A percentile compares a stretch with the other conserved stretches of the same genome.
Conservation (phyloP, 2,888 invertebrate genomes). For the Blera fallax region DNA sequence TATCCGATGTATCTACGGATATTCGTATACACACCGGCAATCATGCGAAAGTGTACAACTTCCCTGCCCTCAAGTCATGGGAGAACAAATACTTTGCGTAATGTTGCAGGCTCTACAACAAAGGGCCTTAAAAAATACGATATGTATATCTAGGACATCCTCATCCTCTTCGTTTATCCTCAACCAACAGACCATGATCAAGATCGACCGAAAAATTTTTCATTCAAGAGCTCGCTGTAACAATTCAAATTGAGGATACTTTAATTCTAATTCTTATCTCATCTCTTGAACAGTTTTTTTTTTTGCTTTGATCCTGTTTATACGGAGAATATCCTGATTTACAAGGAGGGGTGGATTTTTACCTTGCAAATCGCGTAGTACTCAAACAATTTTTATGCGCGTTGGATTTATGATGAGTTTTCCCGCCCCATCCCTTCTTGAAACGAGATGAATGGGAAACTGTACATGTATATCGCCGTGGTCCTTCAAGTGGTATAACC, state of each 20-base stretch:
- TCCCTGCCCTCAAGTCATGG: slow-evolving; percentile 61
- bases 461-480: slow-evolving; percentile 54
- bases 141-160: slow-evolving; percentile 54
- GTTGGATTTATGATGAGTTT: slow-evolving; percentile 53
- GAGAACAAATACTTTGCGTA: slow-evolving; percentile 45
- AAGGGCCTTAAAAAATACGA: slow-evolving; percentile 23
- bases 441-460: slow-evolving; percentile 52
- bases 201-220: slow-evolving; percentile 41
- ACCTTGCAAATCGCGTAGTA: slow-evolving; percentile 51
- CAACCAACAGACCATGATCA: slow-evolving; percentile 60
- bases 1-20: slow-evolving; percentile 21
- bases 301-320: slow-evolving; percentile 60
- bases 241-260: slow-evolving; percentile 69
- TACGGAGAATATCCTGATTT: slow-evolving; percentile 30
- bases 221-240: slow-evolving; percentile 44
- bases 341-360: slow-evolving; percentile 48
- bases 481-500: slow-evolving; percentile 60
- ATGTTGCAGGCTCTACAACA: slow-evolving; percentile 39
- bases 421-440: slow-evolving; percentile 32
- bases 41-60: slow-evolving; percentile 64
- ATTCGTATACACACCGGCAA: slow-evolving; percentile 56
- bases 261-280: slow-evolving; percentile 72
- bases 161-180: slow-evolving; percentile 38
- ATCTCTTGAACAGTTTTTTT: slow-evolving; percentile 37
- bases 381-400: slow-evolving; percentile 47